Evolutionary conservation across 2,888 invertebrate genomes (phyloP).

Genomic region (Melanophora roralis): DNA sequence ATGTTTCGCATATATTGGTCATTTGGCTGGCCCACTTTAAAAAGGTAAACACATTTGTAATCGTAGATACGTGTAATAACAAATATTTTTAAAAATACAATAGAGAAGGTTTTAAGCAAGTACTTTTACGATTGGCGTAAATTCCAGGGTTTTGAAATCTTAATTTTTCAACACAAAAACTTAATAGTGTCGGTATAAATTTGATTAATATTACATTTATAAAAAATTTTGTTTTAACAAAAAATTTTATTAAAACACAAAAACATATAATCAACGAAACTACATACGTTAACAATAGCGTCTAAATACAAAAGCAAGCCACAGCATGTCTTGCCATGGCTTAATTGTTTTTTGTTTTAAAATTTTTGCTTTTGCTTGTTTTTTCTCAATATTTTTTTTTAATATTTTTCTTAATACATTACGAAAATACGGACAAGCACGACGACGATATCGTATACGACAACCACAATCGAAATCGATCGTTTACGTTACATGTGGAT

Average conservation of each 20-base stretch:
- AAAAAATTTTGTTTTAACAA: too few relatives aligned
- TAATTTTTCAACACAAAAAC: too few relatives aligned
- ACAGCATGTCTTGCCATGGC: conserved; percentile 38
- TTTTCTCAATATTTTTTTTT: conserved; percentile 13
- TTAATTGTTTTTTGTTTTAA: conserved; percentile 24
- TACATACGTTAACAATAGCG: not conserved
- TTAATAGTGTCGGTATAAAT: too few relatives aligned
- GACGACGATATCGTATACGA: conserved; percentile 14
- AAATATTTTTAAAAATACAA: too few relatives aligned
- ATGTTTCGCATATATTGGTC: too few relatives aligned
- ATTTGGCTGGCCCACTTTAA: too few relatives aligned
- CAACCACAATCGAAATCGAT: conserved; percentile 33
- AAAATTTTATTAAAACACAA: not conserved
- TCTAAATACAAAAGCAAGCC: conserved; percentile 20
- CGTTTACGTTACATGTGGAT: conserved; percentile 22
- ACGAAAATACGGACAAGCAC: conserved; percentile 41
- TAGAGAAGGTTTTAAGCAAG: too few relatives aligned
- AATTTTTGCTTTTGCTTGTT: conserved; percentile 14
- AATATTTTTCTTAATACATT: conserved; percentile 19
- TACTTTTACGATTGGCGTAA: too few relatives aligned
- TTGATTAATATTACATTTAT: too few relatives aligned
- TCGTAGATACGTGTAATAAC: too few relatives aligned
- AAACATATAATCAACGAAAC: not conserved
- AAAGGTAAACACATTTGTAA: too few relatives aligned
- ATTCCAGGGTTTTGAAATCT: too few relatives aligned